phyloP scores from a whole-genome alignment of 2,888 invertebrate species.

The Plagiodera versicolora region DNA sequence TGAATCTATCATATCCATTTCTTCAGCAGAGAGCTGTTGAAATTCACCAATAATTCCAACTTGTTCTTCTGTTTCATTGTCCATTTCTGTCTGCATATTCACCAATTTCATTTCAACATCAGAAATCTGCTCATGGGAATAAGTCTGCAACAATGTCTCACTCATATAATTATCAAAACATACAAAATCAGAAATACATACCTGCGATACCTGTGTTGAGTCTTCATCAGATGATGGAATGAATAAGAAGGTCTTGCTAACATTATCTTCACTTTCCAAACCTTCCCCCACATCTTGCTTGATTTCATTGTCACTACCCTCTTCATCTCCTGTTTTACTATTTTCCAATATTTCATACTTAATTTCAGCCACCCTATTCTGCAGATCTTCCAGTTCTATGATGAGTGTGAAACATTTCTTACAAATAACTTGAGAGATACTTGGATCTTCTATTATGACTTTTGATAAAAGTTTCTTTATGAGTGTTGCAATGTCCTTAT shows the following conservation, averaged over 20 bases:
- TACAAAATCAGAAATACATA: slow-evolving; percentile 8
- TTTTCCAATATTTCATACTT: slow-evolving; percentile 59
- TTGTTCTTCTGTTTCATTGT: slow-evolving; percentile 25
- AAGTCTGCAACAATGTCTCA: too few relatives aligned
- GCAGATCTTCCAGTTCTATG: slow-evolving; percentile 64
- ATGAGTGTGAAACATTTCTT: slow-evolving; percentile 68
- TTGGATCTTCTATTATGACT: slow-evolving; percentile 57
- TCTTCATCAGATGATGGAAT: slow-evolving; percentile 53
- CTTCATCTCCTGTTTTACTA: slow-evolving; percentile 47
- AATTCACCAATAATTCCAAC: slow-evolving; percentile 32
- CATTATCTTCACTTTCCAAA: slow-evolving; percentile 35
- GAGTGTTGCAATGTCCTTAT: slow-evolving; percentile 22
- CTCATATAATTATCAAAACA: slow-evolving; percentile 7
- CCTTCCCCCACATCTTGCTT: slow-evolving; percentile 28
- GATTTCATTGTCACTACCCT: slow-evolving; percentile 22
- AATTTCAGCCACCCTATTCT: slow-evolving; percentile 57
- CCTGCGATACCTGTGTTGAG: slow-evolving; percentile 23
- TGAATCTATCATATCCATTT: slow-evolving; percentile 39
- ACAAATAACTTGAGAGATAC: slow-evolving; percentile 64
- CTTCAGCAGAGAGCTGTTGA: slow-evolving; percentile 28
- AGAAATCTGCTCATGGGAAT: slow-evolving; percentile 25
- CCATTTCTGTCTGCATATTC: slow-evolving; percentile 46
- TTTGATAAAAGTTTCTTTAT: slow-evolving; percentile 56
- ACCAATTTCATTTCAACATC: slow-evolving; percentile 52
- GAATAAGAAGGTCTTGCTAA: slow-evolving; percentile 50